Conservation (phyloP, 37 sponge, comb jelly and placozoan species). For the Haliclona indistincta region DNA sequence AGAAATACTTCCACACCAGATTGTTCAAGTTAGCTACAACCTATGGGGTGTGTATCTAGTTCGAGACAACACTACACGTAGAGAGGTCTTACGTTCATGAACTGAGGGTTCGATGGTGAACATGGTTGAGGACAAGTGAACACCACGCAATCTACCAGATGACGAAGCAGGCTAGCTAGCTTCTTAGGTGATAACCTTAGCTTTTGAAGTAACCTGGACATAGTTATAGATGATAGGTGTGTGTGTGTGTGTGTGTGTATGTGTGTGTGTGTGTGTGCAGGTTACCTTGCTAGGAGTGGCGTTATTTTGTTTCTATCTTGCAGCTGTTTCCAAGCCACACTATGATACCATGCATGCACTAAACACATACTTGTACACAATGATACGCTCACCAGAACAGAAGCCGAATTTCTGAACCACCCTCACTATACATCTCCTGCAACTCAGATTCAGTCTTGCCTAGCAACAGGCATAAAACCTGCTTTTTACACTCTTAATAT, state of each 20-base stretch:
- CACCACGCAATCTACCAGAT: slow-evolving; percentile 53
- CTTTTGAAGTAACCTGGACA: neutral
- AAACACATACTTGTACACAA: slow-evolving; percentile 5
- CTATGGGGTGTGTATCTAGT: too few relatives aligned
- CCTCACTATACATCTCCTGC: neutral
- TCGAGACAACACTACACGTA: too few relatives aligned
- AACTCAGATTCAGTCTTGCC: too few relatives aligned
- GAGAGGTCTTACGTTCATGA: too few relatives aligned
- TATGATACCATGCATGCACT: slow-evolving; percentile 24
- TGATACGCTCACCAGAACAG: neutral
- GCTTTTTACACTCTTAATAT: neutral
- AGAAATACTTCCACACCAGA: slow-evolving; percentile 82
- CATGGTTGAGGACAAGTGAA: slow-evolving; percentile 35
- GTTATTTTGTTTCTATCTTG: slow-evolving; percentile 49
- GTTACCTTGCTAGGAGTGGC: slow-evolving; percentile 36
- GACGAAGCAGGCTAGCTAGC: slow-evolving; percentile 35
- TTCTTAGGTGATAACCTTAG: slow-evolving; percentile 37
- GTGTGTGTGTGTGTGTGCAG: too few relatives aligned
- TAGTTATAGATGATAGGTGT: too few relatives aligned
- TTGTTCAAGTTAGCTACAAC: slow-evolving; percentile 45
- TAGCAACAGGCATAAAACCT: too few relatives aligned
- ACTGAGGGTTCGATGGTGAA: slow-evolving; percentile 1
- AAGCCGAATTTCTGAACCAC: neutral
- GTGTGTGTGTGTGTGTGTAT: too few relatives aligned
- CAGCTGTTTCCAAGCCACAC: slow-evolving; percentile 77